Evolutionary conservation across 2,113 vertebrate species (phyloP).

Genomic region (Callaeas wilsoni): DNA sequence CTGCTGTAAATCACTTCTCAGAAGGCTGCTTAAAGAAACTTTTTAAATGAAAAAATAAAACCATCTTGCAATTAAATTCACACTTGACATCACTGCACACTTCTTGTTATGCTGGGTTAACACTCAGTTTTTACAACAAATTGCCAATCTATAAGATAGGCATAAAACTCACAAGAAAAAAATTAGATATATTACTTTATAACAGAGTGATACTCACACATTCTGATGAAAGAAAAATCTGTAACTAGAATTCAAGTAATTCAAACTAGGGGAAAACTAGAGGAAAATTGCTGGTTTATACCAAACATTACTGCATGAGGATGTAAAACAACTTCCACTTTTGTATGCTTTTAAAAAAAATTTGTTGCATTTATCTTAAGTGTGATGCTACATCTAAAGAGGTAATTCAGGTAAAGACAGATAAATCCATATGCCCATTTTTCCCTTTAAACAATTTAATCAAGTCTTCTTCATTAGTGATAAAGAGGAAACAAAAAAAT

Average conservation of each 20-base stretch:
- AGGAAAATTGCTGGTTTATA: not conserved
- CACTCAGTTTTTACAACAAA: not conserved
- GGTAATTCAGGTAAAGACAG: not conserved
- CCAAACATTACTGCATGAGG: not conserved
- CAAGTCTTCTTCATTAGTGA: not conserved
- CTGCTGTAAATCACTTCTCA: not conserved
- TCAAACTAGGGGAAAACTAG: not conserved
- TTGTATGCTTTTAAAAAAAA: not conserved
- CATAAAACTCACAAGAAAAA: not conserved
- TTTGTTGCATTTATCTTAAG: not conserved
- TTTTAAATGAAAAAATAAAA: not conserved
- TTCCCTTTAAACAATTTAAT: not conserved
- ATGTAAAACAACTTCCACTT: not conserved
- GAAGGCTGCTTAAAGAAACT: not conserved
- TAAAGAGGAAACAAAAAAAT: not conserved
- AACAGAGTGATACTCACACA: not conserved
- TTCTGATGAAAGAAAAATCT: not conserved
- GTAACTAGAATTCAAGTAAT: not conserved
- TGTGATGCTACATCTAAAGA: not conserved
- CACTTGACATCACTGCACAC: not conserved
- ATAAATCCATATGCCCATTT: not conserved
- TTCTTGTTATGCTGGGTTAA: not conserved
- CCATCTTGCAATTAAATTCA: not conserved
- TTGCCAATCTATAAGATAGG: not conserved
- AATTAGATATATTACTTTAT: not conserved